phyloP scores from a whole-genome alignment of 2,797 vertebrate species.

The Acanthurus tractus region DNA sequence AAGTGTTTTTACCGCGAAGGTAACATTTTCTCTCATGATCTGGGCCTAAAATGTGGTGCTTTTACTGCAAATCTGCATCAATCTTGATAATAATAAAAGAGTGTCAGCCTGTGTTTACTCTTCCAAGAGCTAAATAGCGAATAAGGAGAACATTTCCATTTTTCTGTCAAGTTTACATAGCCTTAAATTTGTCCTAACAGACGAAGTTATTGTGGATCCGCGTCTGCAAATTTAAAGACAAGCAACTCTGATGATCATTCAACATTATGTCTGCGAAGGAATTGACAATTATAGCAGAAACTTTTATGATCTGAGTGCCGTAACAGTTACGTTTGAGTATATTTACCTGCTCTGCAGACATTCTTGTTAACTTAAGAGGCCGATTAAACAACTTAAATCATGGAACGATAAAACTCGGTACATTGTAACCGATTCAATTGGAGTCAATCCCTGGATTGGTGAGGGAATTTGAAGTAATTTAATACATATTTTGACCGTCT shows the following conservation, averaged over 20 bases:
- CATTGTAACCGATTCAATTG: background rate
- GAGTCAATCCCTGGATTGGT: background rate
- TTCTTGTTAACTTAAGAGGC: constrained; percentile 31
- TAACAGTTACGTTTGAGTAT: background rate
- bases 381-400: constrained; percentile 21
- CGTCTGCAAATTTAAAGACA: background rate
- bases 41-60: constrained; percentile 2
- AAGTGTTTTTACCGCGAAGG: background rate
- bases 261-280: background rate
- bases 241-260: background rate
- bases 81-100: background rate
- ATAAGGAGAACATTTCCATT: no score
- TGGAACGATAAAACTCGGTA: background rate
- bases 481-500: background rate
- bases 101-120: constrained; percentile 4
- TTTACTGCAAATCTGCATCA: background rate
- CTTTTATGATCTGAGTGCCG: background rate
- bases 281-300: background rate
- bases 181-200: background rate
- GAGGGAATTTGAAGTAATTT: fast-evolving
- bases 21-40: background rate
- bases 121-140: background rate
- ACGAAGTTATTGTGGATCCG: background rate
- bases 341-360: constrained; percentile 75
- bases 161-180: background rate